phyloP scores from a whole-genome alignment of 2,888 invertebrate species.

The Sarcophaga variegata region DNA sequence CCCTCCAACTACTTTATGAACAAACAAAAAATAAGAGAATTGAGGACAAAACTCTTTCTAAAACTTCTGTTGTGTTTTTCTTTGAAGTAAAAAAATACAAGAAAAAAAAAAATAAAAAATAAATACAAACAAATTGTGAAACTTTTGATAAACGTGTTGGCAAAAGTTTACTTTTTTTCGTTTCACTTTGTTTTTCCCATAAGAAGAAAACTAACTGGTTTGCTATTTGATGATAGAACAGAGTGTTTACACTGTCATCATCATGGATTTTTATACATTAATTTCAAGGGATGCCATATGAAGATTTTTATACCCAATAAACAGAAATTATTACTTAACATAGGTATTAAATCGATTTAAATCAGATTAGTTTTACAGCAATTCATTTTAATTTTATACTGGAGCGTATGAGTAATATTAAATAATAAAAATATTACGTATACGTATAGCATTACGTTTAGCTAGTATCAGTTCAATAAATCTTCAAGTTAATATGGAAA shows the following conservation, averaged over 20 bases:
- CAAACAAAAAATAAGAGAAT: background rate
- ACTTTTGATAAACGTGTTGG: slow-evolving; percentile 54
- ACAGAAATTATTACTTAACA: background rate
- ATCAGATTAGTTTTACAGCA: too few species aligned
- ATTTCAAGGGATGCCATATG: slow-evolving; percentile 21
- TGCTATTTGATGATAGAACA: slow-evolving; percentile 45
- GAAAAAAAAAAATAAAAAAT: background rate
- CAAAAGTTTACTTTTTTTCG: slow-evolving; percentile 46
- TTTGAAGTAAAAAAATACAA: slow-evolving; percentile 20
- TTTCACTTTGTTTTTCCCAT: slow-evolving; percentile 26
- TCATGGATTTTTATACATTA: slow-evolving; percentile 7
- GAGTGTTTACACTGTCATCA: slow-evolving; percentile 37
- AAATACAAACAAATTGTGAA: background rate
- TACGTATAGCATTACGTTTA: too few species aligned
- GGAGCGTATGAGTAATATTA: too few species aligned
- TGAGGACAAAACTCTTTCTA: slow-evolving; percentile 28
- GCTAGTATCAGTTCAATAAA: too few species aligned
- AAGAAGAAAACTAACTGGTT: slow-evolving; percentile 30
- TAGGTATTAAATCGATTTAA: too few species aligned
- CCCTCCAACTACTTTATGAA: background rate
- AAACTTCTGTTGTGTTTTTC: slow-evolving; percentile 40
- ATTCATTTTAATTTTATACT: too few species aligned
- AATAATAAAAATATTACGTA: too few species aligned
- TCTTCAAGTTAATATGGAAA: too few species aligned
- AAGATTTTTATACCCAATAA: background rate